Evolutionary conservation across 2,888 invertebrate species (phyloP).

Genomic region (Melolontha melolontha): DNA sequence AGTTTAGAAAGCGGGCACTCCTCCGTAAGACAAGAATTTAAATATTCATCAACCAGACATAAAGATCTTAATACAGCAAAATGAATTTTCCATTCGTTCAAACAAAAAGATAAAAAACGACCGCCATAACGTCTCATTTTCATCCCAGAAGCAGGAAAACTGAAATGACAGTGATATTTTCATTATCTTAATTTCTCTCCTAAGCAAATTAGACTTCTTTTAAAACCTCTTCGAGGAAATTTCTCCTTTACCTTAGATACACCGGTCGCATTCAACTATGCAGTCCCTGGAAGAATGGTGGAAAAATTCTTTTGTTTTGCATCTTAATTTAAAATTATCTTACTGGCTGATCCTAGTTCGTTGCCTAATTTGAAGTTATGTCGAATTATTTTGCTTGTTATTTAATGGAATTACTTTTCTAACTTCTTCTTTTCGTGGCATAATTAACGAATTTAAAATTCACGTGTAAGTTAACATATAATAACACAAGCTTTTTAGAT

Average conservation of each 20-base stretch:
- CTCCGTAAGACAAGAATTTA: slow-evolving; percentile 57
- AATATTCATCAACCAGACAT: slow-evolving; percentile 64
- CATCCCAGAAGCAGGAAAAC: slow-evolving; percentile 55
- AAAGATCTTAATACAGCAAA: slow-evolving; percentile 64
- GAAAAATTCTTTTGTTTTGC: slow-evolving; percentile 49
- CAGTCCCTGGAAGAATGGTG: background rate
- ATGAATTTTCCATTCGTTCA: slow-evolving; percentile 64
- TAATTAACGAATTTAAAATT: too few relatives aligned
- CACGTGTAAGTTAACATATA: background rate
- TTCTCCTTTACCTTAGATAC: slow-evolving; percentile 8
- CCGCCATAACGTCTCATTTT: slow-evolving; percentile 55
- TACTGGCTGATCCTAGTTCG: slow-evolving; percentile 35
- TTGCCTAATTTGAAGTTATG: slow-evolving; percentile 15
- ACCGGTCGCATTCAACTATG: slow-evolving; percentile 8
- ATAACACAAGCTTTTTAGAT: too few relatives aligned
- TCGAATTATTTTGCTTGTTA: slow-evolving; percentile 5
- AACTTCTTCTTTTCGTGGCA: too few relatives aligned
- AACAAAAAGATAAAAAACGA: slow-evolving; percentile 56
- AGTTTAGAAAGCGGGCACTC: background rate
- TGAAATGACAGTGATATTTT: slow-evolving; percentile 62
- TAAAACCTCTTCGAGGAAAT: slow-evolving; percentile 48
- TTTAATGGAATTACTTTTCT: background rate
- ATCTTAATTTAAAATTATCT: slow-evolving; percentile 50
- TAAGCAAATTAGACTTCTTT: slow-evolving; percentile 58
- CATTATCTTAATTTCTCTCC: slow-evolving; percentile 60